These are phyloP conservation scores for Brachylomia viminalis DNA, from an alignment of 2,888 invertebrate genomes.

Conservation along the genomic window DNA sequence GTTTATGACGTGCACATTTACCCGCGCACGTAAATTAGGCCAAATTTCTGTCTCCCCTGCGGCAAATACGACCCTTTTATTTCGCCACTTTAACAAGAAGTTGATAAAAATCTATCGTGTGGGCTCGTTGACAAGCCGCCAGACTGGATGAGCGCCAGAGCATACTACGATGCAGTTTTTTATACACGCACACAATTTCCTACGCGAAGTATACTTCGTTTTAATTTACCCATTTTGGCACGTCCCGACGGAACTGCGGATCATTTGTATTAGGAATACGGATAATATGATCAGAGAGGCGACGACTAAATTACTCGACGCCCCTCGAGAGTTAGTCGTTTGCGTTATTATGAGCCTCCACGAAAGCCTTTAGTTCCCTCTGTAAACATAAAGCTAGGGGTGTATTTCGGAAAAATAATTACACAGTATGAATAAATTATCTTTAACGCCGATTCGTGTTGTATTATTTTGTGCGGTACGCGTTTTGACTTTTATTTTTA, in stretches of 20 bases:
- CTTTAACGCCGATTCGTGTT: constrained; percentile 67
- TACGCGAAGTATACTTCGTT: constrained; percentile 79
- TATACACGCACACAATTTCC: constrained; percentile 79
- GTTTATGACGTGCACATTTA: constrained; percentile 60
- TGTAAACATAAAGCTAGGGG: constrained; percentile 67
- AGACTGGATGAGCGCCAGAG: constrained; percentile 80
- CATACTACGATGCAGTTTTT: constrained; percentile 76
- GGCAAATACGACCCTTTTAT: constrained; percentile 57
- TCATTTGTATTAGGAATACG: constrained; percentile 85
- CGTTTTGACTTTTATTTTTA: constrained; percentile 69
- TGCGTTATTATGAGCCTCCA: constrained; percentile 73
- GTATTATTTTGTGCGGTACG: constrained; percentile 69
- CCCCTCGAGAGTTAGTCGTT: constrained; percentile 73
- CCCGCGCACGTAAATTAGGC: constrained; percentile 51
- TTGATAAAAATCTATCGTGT: constrained; percentile 71
- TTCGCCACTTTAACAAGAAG: constrained; percentile 60
- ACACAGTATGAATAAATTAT: constrained; percentile 72
- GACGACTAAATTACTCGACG: constrained; percentile 76
- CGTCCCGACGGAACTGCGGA: constrained; percentile 82
- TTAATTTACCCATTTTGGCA: constrained; percentile 89
- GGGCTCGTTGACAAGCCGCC: constrained; percentile 73
- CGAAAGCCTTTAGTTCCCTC: constrained; percentile 70
- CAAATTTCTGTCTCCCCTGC: constrained; percentile 53
- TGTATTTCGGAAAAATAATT: constrained; percentile 74
- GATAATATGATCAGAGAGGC: constrained; percentile 82